Evolutionary conservation across 2,888 invertebrate genomes (phyloP).

Genomic region (Chorisops tibialis): DNA sequence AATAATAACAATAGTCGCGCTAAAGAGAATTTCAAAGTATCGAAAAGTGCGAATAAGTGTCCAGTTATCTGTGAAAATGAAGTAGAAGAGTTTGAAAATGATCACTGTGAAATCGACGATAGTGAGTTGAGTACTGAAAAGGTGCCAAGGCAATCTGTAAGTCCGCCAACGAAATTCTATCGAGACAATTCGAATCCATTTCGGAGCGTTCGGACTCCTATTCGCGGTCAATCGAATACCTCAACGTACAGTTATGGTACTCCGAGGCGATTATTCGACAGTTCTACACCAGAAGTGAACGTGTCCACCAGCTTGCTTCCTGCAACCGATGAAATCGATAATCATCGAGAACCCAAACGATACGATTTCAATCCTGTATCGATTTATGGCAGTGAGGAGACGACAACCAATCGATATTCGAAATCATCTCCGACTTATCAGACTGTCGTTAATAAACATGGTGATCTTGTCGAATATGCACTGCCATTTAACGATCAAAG

Average conservation of each 20-base stretch:
- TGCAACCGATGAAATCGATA: slow-evolving; percentile 4
- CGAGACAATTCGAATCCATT: slow-evolving; percentile 37
- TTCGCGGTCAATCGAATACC: background rate
- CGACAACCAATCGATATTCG: background rate
- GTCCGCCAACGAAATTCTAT: slow-evolving; percentile 37
- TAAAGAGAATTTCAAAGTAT: background rate
- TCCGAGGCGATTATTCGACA: slow-evolving; percentile 22
- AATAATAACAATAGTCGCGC: background rate
- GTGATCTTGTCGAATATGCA: slow-evolving; percentile 39
- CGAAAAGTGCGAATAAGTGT: background rate
- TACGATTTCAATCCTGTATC: slow-evolving; percentile 6
- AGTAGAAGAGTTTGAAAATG: slow-evolving; percentile 31
- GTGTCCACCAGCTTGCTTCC: background rate
- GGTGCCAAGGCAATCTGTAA: slow-evolving; percentile 24
- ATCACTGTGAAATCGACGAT: slow-evolving; percentile 25
- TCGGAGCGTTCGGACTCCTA: slow-evolving; percentile 32
- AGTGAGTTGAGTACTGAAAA: slow-evolving; percentile 9
- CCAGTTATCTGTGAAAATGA: slow-evolving; percentile 10
- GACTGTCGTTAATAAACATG: slow-evolving; percentile 38
- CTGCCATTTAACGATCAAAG: slow-evolving; percentile 37
- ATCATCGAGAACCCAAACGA: slow-evolving; percentile 17
- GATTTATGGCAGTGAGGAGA: slow-evolving; percentile 2
- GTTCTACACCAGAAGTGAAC: background rate
- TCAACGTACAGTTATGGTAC: slow-evolving; percentile 18
- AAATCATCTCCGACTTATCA: slow-evolving; percentile 35